Percentiles rank a stretch among this genome's conserved stretches.
Evolutionary conservation across 1,140 invertebrate species (phyloP).

Genomic region (Drosophila simulans): DNA sequence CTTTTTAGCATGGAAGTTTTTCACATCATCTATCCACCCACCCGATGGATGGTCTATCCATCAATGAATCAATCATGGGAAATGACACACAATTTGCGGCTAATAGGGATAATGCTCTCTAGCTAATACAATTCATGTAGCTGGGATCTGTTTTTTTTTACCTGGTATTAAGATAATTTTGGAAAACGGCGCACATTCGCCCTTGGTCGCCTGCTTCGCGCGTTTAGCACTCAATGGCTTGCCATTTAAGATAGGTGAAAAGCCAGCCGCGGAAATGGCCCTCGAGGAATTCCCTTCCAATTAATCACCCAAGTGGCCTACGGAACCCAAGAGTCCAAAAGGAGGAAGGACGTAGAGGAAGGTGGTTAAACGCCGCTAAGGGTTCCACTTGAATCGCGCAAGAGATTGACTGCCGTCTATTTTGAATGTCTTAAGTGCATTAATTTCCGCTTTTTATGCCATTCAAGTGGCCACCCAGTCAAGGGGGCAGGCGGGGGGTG

Average conservation of each 20-base stretch:
- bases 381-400: slow-evolving; percentile 23
- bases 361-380: slow-evolving; percentile 26
- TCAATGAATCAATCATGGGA: slow-evolving; percentile 57
- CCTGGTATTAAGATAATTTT: slow-evolving; percentile 19
- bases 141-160: neutral
- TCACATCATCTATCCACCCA: too few relatives aligned
- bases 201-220: slow-evolving; percentile 52
- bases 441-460: slow-evolving; percentile 75
- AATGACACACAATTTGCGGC: slow-evolving; percentile 56
- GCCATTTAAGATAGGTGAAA: slow-evolving; percentile 66
- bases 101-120: slow-evolving; percentile 41
- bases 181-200: neutral
- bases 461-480: slow-evolving; percentile 68
- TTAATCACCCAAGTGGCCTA: slow-evolving; percentile 69
- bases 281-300: slow-evolving; percentile 57
- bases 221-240: slow-evolving; percentile 70
- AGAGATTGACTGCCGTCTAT: slow-evolving; percentile 16
- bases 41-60: neutral
- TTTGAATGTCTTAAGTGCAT: slow-evolving; percentile 76
- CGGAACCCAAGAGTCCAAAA: slow-evolving; percentile 5
- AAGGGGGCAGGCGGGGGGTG: neutral
- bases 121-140: slow-evolving; percentile 33
- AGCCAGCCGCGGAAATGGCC: slow-evolving; percentile 23
- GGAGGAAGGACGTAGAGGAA: neutral
- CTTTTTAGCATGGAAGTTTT: neutral